Evolutionary conservation across 2,888 invertebrate genomes (phyloP).

Genomic region (Drosophila prostipennis): DNA sequence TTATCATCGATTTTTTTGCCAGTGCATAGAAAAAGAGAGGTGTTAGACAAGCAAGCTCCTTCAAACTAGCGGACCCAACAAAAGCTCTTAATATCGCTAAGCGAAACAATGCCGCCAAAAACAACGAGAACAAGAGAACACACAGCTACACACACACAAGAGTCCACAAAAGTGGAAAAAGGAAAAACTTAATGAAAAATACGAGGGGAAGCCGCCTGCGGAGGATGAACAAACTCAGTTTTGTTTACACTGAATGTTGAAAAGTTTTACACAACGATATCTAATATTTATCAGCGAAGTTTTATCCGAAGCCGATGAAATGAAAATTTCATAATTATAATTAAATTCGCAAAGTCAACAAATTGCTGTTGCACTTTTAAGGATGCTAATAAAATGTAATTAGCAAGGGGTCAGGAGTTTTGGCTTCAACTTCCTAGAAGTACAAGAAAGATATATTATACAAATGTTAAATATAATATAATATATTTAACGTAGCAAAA

Average conservation of each 20-base stretch:
- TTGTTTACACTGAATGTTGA: constrained; percentile 11
- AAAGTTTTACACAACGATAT: constrained; percentile 21
- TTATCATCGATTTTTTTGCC: background rate
- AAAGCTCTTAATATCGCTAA: constrained; percentile 35
- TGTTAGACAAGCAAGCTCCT: constrained; percentile 13
- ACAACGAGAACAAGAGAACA: constrained; percentile 7
- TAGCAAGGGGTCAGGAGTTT: background rate
- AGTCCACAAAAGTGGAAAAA: constrained; percentile 14
- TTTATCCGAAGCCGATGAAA: constrained; percentile 7
- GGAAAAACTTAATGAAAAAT: constrained; percentile 24
- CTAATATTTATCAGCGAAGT: constrained; percentile 26
- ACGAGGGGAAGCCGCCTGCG: constrained; percentile 1
- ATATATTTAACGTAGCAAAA: no score
- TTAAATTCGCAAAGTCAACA: constrained; percentile 5
- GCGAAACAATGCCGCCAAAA: constrained; percentile 35
- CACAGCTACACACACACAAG: constrained; percentile 3
- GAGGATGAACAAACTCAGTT: constrained; percentile 3
- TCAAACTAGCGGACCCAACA: constrained; percentile 24
- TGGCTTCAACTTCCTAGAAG: no score
- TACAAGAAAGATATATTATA: no score
- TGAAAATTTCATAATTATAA: constrained; percentile 5
- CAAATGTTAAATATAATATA: no score
- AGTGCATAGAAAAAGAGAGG: constrained; percentile 2
- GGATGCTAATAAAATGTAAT: background rate
- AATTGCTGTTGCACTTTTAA: background rate